These are phyloP conservation scores for Scolopax mira DNA, from an alignment of 2,113 vertebrate species.

Conservation along the genomic window DNA sequence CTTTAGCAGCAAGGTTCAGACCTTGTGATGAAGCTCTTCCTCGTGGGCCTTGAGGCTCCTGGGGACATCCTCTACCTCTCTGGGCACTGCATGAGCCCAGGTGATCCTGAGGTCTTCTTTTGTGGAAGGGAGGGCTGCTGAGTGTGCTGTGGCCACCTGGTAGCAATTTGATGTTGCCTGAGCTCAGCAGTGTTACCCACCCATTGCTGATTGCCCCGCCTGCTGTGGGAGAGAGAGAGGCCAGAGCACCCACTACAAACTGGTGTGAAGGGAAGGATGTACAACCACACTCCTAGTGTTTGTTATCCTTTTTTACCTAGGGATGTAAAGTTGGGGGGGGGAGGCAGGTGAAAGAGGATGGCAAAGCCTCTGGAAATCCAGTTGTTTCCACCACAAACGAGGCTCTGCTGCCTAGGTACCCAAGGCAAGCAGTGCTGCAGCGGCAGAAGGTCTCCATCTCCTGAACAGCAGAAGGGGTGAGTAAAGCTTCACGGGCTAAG, in stretches of 20 bases:
- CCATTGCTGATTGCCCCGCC: neutral
- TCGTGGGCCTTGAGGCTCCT: neutral
- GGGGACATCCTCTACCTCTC: neutral
- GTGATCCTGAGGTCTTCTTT: neutral
- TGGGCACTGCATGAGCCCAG: neutral
- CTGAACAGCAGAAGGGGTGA: rapidly evolving
- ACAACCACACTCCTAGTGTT: neutral
- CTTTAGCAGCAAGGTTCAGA: neutral
- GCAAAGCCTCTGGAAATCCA: neutral
- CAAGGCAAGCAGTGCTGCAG: neutral
- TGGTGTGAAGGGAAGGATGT: neutral
- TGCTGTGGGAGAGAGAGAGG: neutral
- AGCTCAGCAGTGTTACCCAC: neutral
- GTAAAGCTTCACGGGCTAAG: neutral
- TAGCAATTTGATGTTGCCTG: neutral
- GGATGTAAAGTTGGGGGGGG: neutral
- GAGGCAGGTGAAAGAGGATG: neutral
- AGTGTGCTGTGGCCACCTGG: neutral
- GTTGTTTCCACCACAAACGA: neutral
- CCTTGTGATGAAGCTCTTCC: neutral
- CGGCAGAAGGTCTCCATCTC: neutral
- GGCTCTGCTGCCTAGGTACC: neutral
- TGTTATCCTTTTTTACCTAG: neutral
- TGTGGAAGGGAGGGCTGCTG: neutral
- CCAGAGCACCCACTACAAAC: neutral